Evolutionary conservation across 2,797 vertebrate genomes (phyloP), one percentile per base, ranked within the genome.

Genomic region (Emydoidea blandingii): DNA sequence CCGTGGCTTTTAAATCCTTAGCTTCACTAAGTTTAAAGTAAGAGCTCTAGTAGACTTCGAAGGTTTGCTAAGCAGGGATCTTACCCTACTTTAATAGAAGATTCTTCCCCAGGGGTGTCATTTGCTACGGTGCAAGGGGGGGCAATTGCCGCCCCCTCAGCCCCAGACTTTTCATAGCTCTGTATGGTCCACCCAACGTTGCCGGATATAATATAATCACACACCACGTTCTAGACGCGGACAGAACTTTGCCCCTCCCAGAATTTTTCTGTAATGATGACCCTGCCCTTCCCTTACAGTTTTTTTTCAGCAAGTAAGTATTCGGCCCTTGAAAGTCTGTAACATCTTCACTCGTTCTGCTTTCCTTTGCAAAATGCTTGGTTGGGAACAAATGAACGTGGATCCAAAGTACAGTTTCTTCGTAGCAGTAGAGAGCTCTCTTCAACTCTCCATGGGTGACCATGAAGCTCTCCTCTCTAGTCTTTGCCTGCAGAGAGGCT

Each of bases 251-350:
- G 68, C 68, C 19, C n/a, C 68, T 41, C 37, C n/a, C 19, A 72
- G 37, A 41, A 23, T 72, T 41, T 41, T 41, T 72, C 68, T 41
- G 68, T n/a, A 72, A 41, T 25, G 5, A 72, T 41, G n/a, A 21
- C 37, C 34, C 37, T 72, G 37, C 10, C 68, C 37, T 72, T 72
- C 37, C 21, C 11, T 41, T n/a, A 37, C n/a, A 12, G 23, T 79
- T 68, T 52, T 86, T 86, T 91, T 86, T 12, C 18, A 19, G 74
- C 1, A 86, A 65, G 37, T 88, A 59, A 88, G 27, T 54, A 88
- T 29, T 47, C 80, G 72, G 8, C 50, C 76, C 1, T 1, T 59
- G 74, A 83, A 16, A 65, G 59, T 16, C 82, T 81, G 4, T 23
- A 53, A 53, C 50, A 11, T 92, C 83, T 50, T 37, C 12, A 68